Evolutionary conservation across 2,113 vertebrate species (phyloP), one percentile per base, ranked within the genome.

Genomic region (Smithornis capensis): DNA sequence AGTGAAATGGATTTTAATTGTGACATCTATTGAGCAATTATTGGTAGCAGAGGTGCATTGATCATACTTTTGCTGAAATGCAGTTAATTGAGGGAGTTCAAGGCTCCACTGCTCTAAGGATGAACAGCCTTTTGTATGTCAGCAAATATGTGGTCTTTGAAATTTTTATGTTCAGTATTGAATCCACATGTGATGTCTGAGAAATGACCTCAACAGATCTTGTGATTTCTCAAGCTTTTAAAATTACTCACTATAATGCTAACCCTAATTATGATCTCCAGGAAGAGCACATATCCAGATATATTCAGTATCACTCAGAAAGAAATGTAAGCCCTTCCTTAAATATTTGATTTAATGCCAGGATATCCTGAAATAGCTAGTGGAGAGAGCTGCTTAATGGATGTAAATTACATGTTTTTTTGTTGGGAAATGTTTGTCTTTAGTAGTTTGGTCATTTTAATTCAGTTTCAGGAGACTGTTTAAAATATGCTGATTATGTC

Each of bases 301-400:
- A 49, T 19, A 83, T 63, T 92, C 64, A 81, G 42, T 21, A 53
- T 81, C 47, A 62, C 79, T 95, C 45, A 59, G 70, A 93, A 92
- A 67, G 68, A 85, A 92, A 88, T 40, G 11, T 55, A 93, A 90
- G 44, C 47, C 52, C 8, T 81, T 90, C 55, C 64, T 90, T 77
- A 93, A 92, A 77, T 94, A 83, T 83, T 90, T 94, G 73, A 78
- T 89, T 93, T 87, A 96, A 59, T 88, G 64, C 67, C 68, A 87
- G 64, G 56, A 77, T 94, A 89, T 89, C 86, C 89, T 94, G 89
- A 90, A 96, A 81, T 52, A 92, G 76, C 56, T 90, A 52, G 13
- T 92, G 49, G 49, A 85, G 74, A 96, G 40, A 84, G 74, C 53
- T 56, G 47, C 37, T 75, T 92, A 86, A 81, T 67, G 68, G 33